phyloP scores from a whole-genome alignment of 2,113 vertebrate species.

The Ahaetulla prasina region DNA sequence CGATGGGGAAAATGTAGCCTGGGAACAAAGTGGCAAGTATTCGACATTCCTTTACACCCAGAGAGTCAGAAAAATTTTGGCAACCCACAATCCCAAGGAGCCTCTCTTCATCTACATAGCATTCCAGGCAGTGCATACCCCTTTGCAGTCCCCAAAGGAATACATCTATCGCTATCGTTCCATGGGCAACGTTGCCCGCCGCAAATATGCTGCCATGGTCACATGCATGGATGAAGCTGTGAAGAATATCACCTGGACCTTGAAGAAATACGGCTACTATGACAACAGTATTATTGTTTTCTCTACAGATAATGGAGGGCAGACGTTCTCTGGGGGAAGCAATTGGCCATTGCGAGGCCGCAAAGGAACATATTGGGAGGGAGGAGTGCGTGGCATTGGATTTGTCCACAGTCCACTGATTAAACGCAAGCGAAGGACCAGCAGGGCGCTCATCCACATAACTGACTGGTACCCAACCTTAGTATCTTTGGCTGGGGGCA shows the following conservation, averaged over 20 bases:
- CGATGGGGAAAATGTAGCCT: slow-evolving; percentile 87
- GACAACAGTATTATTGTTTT: slow-evolving; percentile 91
- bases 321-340: slow-evolving; percentile 91
- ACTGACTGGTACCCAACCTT: slow-evolving; percentile 97
- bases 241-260: slow-evolving; percentile 89
- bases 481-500: slow-evolving; percentile 84
- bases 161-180: slow-evolving; percentile 89
- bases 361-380: slow-evolving; percentile 98
- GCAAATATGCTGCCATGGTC: slow-evolving; percentile 95
- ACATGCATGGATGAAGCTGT: slow-evolving; percentile 93
- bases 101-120: slow-evolving; percentile 94
- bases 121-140: slow-evolving; percentile 94
- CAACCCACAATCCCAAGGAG: slow-evolving; percentile 79
- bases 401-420: slow-evolving; percentile 95
- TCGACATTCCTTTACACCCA: slow-evolving; percentile 92
- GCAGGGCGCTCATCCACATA: slow-evolving; percentile 87
- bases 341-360: slow-evolving; percentile 96
- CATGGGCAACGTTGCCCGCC: slow-evolving; percentile 85
- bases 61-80: slow-evolving; percentile 87
- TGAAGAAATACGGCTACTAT: slow-evolving; percentile 93
- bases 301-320: slow-evolving; percentile 92
- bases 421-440: slow-evolving; percentile 80
- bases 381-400: slow-evolving; percentile 87
- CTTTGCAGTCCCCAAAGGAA: slow-evolving; percentile 88
- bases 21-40: slow-evolving; percentile 88